A percentile compares a stretch with the other conserved stretches of the same genome.
Conservation (phyloP, 1,140 invertebrate species). For the Yoshiicerus persimilis region DNA sequence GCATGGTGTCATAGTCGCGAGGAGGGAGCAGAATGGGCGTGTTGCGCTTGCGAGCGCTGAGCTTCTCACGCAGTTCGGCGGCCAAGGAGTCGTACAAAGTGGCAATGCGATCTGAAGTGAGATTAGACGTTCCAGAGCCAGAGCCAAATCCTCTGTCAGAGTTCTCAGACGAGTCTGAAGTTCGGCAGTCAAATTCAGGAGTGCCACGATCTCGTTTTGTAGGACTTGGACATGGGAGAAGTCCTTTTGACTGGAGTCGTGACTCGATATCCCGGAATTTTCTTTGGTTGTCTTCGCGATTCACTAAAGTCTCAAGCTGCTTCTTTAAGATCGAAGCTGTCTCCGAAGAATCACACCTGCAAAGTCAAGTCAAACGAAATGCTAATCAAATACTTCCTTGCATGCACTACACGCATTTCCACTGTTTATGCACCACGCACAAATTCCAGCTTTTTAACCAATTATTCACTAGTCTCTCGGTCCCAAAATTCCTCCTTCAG, state of each 20-base stretch:
- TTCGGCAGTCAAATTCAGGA: conserved; percentile 48
- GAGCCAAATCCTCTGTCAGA: conserved; percentile 51
- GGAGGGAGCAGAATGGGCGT: conserved; percentile 82
- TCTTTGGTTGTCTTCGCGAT: conserved; percentile 81
- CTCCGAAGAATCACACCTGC: conserved; percentile 82
- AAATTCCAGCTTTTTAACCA: background rate
- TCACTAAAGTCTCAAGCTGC: conserved; percentile 79
- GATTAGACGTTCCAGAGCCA: conserved; percentile 45
- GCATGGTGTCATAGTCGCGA: conserved; percentile 87
- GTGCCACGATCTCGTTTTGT: conserved; percentile 42
- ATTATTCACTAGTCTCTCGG: too few relatives aligned
- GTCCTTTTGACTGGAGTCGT: conserved; percentile 58
- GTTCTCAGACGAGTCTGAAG: conserved; percentile 48
- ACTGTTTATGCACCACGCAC: background rate
- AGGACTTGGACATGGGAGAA: conserved; percentile 38
- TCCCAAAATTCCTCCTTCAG: too few relatives aligned
- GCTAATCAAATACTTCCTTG: background rate
- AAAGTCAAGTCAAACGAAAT: conserved; percentile 23
- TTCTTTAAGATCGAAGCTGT: conserved; percentile 81
- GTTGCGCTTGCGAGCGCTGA: conserved; percentile 58
- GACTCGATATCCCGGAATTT: conserved; percentile 78
- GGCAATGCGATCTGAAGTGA: conserved; percentile 61
- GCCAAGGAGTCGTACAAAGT: conserved; percentile 86
- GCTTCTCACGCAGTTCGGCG: conserved; percentile 83
- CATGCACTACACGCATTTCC: background rate